Evolutionary conservation across 2,113 vertebrate genomes (phyloP), one percentile per base, ranked within the genome.

Genomic region (Dipodomys merriami): DNA sequence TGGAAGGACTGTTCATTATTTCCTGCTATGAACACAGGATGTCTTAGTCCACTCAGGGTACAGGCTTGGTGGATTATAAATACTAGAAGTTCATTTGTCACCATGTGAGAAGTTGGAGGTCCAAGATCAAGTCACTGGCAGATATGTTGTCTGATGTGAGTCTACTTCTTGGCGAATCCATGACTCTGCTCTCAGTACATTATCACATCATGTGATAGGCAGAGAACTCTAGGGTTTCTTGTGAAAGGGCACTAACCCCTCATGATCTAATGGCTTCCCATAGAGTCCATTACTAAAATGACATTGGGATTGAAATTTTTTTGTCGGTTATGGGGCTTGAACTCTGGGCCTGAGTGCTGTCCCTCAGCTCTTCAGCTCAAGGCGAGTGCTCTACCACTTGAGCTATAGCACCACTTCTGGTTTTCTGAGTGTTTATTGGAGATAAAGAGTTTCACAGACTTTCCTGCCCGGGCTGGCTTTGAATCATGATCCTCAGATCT

Each of bases 1-100:
- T 46, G 20, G n/a, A 86, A 35, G 33, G 62, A 8, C 44, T 87
- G 22, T 79, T 95, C n/a, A 9, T 90, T 85, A 60, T 62, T 90
- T 62, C 49, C 9, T 46, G 20, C 87, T 91, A 23, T 86, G 33
- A 57, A 39, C 16, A 22, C 16, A 46, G 46, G 12, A 74, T 27
- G 4, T 23, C 33, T 60, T 60, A 60, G 62, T 60, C 27, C 33
- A 29, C 30, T 80, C 12, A 29, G 4, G 12, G 7, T 62, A 20
- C n/a, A 22, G 44, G 33, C 60, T 2, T 10, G 65, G 6, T 73
- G 39, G 49, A 29, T 78, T 78, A 78, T 19, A 64, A 83, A 18
- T 18, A 35, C n/a, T 23, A 86, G 39, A 87, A 39, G 49, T 49
- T 30, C n/a, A 49, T 53, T 53, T 76, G 49, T 77, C 30, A 15